Conservation (phyloP, 2,888 invertebrate genomes). For the Blastobasis adustella region DNA sequence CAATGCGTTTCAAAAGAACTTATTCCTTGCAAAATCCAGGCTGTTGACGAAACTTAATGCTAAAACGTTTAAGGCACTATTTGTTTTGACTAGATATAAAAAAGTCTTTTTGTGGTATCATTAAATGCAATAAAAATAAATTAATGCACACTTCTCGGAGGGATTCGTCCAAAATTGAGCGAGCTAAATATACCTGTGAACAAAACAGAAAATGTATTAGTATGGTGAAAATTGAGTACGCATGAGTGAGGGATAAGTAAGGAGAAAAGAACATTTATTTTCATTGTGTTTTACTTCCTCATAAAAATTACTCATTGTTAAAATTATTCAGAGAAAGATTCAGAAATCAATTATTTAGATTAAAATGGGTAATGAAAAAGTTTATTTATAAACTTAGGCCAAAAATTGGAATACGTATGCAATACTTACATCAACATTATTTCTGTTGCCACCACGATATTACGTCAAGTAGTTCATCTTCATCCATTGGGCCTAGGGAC, state of each 20-base stretch:
- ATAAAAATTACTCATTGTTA: neutral
- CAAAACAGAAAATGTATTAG: conserved; percentile 36
- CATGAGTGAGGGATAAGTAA: neutral
- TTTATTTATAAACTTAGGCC: neutral
- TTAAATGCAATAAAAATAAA: conserved; percentile 42
- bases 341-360: neutral
- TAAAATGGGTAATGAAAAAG: neutral
- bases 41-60: neutral
- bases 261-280: conserved; percentile 1
- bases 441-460: conserved; percentile 90
- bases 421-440: conserved; percentile 55
- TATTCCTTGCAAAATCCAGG: neutral
- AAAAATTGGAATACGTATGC: neutral
- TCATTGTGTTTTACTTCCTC: no score
- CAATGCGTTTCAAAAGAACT: no score
- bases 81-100: conserved; percentile 66
- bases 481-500: conserved; percentile 84
- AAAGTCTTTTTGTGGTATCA: conserved; percentile 66
- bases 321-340: neutral
- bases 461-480: conserved; percentile 90
- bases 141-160: conserved; percentile 59
- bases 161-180: conserved; percentile 49
- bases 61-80: conserved; percentile 56
- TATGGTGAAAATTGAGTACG: neutral
- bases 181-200: conserved; percentile 39